These are phyloP conservation scores for Drosophila phalerata DNA, from an alignment of 2,888 invertebrate species.

Conservation along the genomic window DNA sequence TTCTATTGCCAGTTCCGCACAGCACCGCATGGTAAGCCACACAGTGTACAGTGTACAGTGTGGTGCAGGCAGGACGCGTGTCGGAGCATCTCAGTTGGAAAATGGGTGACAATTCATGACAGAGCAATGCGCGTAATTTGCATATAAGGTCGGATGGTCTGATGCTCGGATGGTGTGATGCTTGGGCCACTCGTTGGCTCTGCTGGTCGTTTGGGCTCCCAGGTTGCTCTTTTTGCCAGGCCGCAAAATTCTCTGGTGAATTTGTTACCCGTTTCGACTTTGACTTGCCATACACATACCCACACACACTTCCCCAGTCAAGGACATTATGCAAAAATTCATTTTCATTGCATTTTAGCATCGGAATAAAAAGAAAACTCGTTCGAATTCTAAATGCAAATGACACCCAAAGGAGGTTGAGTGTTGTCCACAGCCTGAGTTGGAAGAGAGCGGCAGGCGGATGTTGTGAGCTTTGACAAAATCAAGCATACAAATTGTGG, in stretches of 20 bases:
- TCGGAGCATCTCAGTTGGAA: slow-evolving; percentile 79
- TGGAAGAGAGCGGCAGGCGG: neutral
- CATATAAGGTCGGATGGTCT: slow-evolving; percentile 62
- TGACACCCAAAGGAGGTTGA: slow-evolving; percentile 50
- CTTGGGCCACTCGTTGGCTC: slow-evolving; percentile 24
- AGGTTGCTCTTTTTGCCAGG: slow-evolving; percentile 44
- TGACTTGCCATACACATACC: slow-evolving; percentile 41
- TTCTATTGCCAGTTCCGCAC: slow-evolving; percentile 17
- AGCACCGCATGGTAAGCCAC: neutral
- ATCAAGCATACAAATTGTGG: slow-evolving; percentile 51
- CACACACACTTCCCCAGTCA: slow-evolving; percentile 20
- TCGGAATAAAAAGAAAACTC: slow-evolving; percentile 41
- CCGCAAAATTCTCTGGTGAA: slow-evolving; percentile 59
- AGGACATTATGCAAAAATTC: slow-evolving; percentile 54
- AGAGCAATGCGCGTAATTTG: slow-evolving; percentile 78
- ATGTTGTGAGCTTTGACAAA: slow-evolving; percentile 39
- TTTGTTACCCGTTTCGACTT: slow-evolving; percentile 57
- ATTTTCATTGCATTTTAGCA: slow-evolving; percentile 51
- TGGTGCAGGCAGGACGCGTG: slow-evolving; percentile 58
- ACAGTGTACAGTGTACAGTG: neutral
- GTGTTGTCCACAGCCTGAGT: slow-evolving; percentile 2
- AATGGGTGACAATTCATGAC: slow-evolving; percentile 81
- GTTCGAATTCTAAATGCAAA: slow-evolving; percentile 73
- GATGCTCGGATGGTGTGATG: neutral
- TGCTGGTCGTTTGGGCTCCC: slow-evolving; percentile 25